Evolutionary conservation across 1,140 invertebrate species (phyloP).

Genomic region (Drosophila burlai): DNA sequence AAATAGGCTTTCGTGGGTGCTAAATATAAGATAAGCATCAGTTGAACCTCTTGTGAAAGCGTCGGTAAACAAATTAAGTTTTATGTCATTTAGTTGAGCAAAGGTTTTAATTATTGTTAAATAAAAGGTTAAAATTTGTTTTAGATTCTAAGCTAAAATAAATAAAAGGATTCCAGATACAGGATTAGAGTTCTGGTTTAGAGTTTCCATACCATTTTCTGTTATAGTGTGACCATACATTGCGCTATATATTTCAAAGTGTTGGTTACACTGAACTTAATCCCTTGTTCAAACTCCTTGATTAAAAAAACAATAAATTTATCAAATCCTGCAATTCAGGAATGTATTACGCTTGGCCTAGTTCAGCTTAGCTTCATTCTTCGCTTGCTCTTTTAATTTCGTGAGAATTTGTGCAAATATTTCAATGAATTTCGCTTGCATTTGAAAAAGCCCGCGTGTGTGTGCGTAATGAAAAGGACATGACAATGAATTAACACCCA

Average conservation of each 20-base stretch:
- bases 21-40: slow-evolving; percentile 20
- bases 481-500: slow-evolving; percentile 75
- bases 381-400: slow-evolving; percentile 8
- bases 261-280: background rate
- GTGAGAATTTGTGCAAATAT: slow-evolving; percentile 31
- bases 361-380: background rate
- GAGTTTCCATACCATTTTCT: background rate
- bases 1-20: slow-evolving; percentile 18
- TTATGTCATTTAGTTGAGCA: slow-evolving; percentile 4
- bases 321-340: slow-evolving; percentile 1
- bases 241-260: background rate
- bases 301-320: background rate
- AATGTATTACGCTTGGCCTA: slow-evolving; percentile 1
- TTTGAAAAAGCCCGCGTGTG: slow-evolving; percentile 9
- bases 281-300: background rate
- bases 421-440: slow-evolving; percentile 19
- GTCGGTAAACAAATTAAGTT: slow-evolving; percentile 6
- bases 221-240: background rate
- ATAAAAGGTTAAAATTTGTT: background rate
- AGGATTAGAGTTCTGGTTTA: no score
- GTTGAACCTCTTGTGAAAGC: background rate
- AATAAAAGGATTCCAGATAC: background rate
- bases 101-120: slow-evolving; percentile 4
- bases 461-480: slow-evolving; percentile 67
- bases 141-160: no score